Evolutionary conservation across 2,888 invertebrate genomes (phyloP), one percentile per base, ranked within the genome.

Genomic region (Norana najaformis): DNA sequence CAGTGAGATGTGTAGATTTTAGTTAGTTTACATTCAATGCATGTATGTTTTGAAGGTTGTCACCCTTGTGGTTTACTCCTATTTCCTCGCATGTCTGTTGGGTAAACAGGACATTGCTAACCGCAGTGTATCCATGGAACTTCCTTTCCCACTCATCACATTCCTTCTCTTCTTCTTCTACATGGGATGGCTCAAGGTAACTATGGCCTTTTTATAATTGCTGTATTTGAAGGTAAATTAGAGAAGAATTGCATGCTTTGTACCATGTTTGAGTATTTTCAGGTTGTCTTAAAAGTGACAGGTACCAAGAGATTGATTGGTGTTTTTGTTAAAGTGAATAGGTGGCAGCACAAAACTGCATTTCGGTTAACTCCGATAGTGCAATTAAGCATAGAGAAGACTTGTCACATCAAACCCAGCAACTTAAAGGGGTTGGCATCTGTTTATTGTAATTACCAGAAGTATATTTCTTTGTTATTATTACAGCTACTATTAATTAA

Each of bases 161-260:
- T 90, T 90, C 88, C 89, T 90, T 8, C 89, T 89, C n/a, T 90
- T 90, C 85, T 90, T 90, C 89, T 90, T 90, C 89, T 90, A 90
- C 47, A 85, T 90, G 23, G 90, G 90, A 83, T 90, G 90, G 90
- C 89, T 90, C 83, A 90, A 90, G 89, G 90, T 90, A 89, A 89
- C 20, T 41, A 11, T 1, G 30, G 41, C 5, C 6, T 39, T n/a
- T 88, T 88, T 41, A 11, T 88, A 39, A 34, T 88, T 41, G 23
- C 38, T 34, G 36, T 30, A 69, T 36, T 69, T 18, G 11, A 20
- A 35, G 5, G 20, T 47, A 5, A 6, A 47, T 69, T 53, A 30
- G 53, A 8, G 23, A 13, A 5, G 4, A 69, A 8, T 3, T 14
- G 47, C 20, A 8, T 30, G 11, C 16, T 30, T 0, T n/a, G 69